These are phyloP conservation scores for Scophthalmus maximus DNA, from an alignment of 2,113 vertebrate genomes.

Conservation along the genomic window DNA sequence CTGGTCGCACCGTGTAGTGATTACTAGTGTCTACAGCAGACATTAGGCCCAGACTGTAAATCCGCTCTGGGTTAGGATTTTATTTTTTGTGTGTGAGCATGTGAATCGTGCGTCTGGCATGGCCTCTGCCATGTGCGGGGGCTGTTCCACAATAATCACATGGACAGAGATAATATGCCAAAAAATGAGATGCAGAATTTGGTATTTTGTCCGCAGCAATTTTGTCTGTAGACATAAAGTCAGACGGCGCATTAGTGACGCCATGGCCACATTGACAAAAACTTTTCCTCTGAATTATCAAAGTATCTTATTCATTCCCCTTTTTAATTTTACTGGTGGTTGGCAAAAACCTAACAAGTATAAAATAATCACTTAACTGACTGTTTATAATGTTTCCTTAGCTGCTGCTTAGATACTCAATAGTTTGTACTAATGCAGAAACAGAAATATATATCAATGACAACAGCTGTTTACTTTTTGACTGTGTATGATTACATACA, in stretches of 20 bases:
- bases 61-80: conserved; percentile 48
- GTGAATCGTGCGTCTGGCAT: conserved; percentile 52
- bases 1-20: conserved; percentile 30
- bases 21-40: conserved; percentile 54
- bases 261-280: not conserved
- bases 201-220: conserved; percentile 22
- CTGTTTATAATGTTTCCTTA: too few relatives aligned
- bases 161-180: conserved; percentile 41
- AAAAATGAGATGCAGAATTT: conserved; percentile 39
- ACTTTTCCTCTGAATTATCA: not conserved
- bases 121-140: conserved; percentile 55
- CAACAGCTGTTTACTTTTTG: too few relatives aligned
- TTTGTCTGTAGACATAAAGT: conserved; percentile 18
- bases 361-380: too few relatives aligned
- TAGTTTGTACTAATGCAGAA: too few relatives aligned
- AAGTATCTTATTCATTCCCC: not conserved
- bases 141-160: conserved; percentile 53
- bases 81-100: conserved; percentile 20
- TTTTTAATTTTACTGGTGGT: not conserved
- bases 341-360: too few relatives aligned
- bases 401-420: too few relatives aligned
- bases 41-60: conserved; percentile 59
- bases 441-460: too few relatives aligned
- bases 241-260: conserved; percentile 13
- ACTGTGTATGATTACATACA: too few relatives aligned